These are phyloP conservation scores for Penelope pileata DNA, from an alignment of 2,113 vertebrate genomes.

Conservation along the genomic window DNA sequence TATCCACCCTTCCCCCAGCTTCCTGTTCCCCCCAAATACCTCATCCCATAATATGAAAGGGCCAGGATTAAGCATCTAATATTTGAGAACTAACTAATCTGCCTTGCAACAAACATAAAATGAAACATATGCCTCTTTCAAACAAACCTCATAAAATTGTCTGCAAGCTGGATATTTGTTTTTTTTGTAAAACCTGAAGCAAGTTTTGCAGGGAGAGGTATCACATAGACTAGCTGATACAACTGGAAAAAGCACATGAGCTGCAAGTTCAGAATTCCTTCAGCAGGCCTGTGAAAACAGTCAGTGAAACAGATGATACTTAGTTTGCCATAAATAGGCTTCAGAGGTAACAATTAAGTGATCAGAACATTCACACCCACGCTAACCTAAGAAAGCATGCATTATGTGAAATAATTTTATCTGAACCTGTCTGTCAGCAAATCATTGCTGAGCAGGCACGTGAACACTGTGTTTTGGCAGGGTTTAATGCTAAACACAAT, in stretches of 20 bases:
- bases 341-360: slow-evolving; percentile 56
- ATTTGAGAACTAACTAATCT: neutral
- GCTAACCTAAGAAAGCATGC: neutral
- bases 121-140: neutral
- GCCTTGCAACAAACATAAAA: neutral
- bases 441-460: neutral
- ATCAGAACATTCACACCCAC: slow-evolving; percentile 56
- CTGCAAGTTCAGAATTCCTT: neutral
- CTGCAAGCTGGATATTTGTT: neutral
- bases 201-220: neutral
- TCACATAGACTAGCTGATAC: neutral
- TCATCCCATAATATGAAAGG: neutral
- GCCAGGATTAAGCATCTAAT: neutral
- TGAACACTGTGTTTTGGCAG: slow-evolving; percentile 2
- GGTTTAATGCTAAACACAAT: neutral
- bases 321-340: slow-evolving; percentile 42
- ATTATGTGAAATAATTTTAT: slow-evolving; percentile 11
- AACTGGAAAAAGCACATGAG: neutral
- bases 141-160: neutral
- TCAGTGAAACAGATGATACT: slow-evolving; percentile 16
- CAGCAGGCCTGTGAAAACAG: slow-evolving; percentile 11
- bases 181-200: neutral
- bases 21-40: neutral
- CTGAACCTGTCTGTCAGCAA: slow-evolving; percentile 25
- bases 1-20: neutral